phyloP scores from a whole-genome alignment of 2,888 invertebrate species.

The Catocala nupta region DNA sequence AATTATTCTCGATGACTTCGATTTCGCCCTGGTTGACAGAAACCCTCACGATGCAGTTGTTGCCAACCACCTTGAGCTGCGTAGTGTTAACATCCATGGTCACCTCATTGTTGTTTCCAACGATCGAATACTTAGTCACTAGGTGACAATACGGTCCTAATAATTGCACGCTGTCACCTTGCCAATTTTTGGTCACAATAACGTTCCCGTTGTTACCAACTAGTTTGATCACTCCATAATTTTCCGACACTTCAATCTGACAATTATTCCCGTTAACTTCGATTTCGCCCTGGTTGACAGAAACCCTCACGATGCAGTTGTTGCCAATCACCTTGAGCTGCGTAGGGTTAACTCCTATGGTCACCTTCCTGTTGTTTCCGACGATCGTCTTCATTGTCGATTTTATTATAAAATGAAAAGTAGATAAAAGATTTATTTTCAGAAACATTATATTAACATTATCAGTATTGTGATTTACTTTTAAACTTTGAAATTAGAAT shows the following conservation, averaged over 20 bases:
- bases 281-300: slow-evolving; percentile 76
- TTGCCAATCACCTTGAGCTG: slow-evolving; percentile 79
- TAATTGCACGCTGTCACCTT: slow-evolving; percentile 74
- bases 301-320: slow-evolving; percentile 74
- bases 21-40: slow-evolving; percentile 75
- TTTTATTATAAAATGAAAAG: slow-evolving; percentile 39
- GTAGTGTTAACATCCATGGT: slow-evolving; percentile 79
- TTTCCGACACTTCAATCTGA: slow-evolving; percentile 74
- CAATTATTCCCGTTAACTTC: slow-evolving; percentile 82
- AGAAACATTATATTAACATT: too few relatives aligned
- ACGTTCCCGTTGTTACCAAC: slow-evolving; percentile 77
- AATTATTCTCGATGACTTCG: slow-evolving; percentile 83
- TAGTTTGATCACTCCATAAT: slow-evolving; percentile 74
- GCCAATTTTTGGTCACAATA: slow-evolving; percentile 69
- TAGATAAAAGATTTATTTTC: too few relatives aligned
- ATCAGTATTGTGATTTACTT: slow-evolving; percentile 22
- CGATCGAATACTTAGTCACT: slow-evolving; percentile 72
- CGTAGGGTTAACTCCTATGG: slow-evolving; percentile 77
- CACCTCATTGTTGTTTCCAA: slow-evolving; percentile 84
- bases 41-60: slow-evolving; percentile 76
- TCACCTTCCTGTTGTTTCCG: slow-evolving; percentile 84
- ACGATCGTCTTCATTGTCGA: slow-evolving; percentile 80
- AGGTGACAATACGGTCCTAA: slow-evolving; percentile 73
- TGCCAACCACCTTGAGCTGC: slow-evolving; percentile 77
- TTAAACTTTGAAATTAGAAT: slow-evolving; percentile 28